A percentile compares a stretch with the other conserved stretches of the same genome.
Conservation (phyloP, 2,113 vertebrate genomes). For the Leucopternis melanops region DNA sequence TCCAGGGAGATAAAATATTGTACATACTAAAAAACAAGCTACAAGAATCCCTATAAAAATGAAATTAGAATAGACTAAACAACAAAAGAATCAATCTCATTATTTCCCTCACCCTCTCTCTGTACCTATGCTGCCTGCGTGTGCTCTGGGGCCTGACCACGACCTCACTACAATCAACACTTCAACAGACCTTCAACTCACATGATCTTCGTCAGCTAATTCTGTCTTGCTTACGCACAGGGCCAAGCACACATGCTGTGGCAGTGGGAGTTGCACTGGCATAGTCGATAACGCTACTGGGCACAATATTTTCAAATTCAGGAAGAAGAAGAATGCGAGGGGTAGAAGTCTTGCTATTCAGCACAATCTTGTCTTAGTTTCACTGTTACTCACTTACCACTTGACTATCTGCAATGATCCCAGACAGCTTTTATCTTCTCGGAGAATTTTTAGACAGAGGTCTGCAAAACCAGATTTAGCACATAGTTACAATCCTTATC, state of each 20-base stretch:
- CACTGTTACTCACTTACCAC: constrained; percentile 71
- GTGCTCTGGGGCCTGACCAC: neutral
- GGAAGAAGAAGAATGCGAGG: neutral
- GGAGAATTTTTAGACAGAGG: constrained; percentile 74
- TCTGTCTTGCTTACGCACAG: neutral
- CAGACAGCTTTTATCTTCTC: constrained; percentile 74
- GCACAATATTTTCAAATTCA: neutral
- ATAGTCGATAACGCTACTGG: neutral
- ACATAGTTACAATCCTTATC: constrained; percentile 29
- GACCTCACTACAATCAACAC: neutral
- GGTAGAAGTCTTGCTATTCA: constrained; percentile 15
- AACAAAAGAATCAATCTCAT: neutral
- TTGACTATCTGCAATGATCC: constrained; percentile 74
- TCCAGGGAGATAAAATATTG: neutral
- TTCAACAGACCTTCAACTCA: neutral
- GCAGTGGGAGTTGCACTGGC: neutral
- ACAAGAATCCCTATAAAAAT: neutral
- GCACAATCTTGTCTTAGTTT: constrained; percentile 47
- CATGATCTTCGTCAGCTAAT: neutral
- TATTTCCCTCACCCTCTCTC: neutral
- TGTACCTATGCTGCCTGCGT: neutral
- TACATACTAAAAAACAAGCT: neutral
- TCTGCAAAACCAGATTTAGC: constrained; percentile 68
- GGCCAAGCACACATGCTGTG: neutral
- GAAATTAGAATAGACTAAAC: neutral